Evolutionary conservation across 1,140 invertebrate species (phyloP).

Genomic region (Contarinia nasturtii): DNA sequence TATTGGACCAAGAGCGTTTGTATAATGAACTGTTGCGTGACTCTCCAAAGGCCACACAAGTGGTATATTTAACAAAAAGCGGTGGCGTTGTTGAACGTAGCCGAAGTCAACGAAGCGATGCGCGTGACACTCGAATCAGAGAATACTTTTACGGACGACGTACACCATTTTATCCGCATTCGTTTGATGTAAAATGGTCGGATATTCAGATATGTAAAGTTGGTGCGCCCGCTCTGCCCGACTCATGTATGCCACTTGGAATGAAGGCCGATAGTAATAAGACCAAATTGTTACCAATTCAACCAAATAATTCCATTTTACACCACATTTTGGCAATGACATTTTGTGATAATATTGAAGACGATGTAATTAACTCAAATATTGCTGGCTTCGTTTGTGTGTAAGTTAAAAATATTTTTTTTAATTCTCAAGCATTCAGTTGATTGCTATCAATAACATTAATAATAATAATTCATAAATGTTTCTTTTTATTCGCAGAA

Average conservation of each 20-base stretch:
- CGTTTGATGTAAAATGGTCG: slow-evolving; percentile 71
- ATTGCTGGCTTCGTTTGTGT: slow-evolving; percentile 85
- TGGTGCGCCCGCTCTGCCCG: slow-evolving; percentile 77
- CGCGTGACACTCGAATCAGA: slow-evolving; percentile 59
- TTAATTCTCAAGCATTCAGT: too few species aligned
- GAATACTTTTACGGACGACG: slow-evolving; percentile 92
- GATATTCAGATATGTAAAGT: slow-evolving; percentile 89
- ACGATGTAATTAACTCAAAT: slow-evolving; percentile 74
- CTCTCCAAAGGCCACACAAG: slow-evolving; percentile 82
- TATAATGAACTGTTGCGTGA: slow-evolving; percentile 88
- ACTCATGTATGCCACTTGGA: slow-evolving; percentile 86
- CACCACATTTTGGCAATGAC: slow-evolving; percentile 81
- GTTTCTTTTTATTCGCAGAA: slow-evolving; percentile 39
- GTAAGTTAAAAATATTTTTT: slow-evolving; percentile 39
- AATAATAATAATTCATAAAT: too few species aligned
- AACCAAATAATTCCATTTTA: slow-evolving; percentile 49
- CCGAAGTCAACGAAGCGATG: slow-evolving; percentile 46
- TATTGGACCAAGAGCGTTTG: slow-evolving; percentile 89
- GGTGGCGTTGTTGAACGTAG: slow-evolving; percentile 85
- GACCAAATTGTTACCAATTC: slow-evolving; percentile 75
- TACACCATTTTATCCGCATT: slow-evolving; percentile 76
- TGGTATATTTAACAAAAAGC: slow-evolving; percentile 88
- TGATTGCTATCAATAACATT: too few species aligned
- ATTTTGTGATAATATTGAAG: slow-evolving; percentile 50
- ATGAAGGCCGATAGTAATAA: slow-evolving; percentile 85